phyloP scores from a whole-genome alignment of 2,113 vertebrate genomes.

The Erinaceus europaeus region DNA sequence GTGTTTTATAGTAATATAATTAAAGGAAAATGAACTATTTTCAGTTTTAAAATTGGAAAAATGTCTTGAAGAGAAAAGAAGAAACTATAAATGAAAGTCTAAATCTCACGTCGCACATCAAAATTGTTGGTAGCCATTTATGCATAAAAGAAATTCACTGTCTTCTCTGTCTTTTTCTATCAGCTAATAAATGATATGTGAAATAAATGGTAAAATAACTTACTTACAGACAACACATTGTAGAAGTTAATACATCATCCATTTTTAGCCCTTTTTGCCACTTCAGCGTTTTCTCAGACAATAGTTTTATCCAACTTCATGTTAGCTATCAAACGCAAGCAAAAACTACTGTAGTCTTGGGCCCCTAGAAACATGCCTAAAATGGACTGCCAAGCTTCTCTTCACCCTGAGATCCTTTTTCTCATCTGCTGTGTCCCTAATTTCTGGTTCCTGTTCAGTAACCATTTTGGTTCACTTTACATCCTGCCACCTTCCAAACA shows the following conservation, averaged over 20 bases:
- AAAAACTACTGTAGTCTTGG: no score
- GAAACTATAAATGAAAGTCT: background rate
- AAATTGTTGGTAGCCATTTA: background rate
- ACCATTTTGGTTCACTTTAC: no score
- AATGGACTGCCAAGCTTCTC: no score
- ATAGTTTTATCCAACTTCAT: no score
- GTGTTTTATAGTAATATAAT: background rate
- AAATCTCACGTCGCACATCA: background rate
- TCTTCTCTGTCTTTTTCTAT: background rate
- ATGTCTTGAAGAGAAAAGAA: background rate
- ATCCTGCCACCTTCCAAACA: no score
- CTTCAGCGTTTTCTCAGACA: no score
- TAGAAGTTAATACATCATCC: background rate
- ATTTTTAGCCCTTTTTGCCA: no score
- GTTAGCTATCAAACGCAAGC: no score
- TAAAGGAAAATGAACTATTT: background rate
- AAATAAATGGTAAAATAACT: conserved; percentile 4
- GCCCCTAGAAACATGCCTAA: no score
- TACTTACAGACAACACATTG: background rate
- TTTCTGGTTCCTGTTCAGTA: no score
- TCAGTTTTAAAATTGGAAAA: background rate
- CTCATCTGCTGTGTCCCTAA: no score
- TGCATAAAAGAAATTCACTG: background rate
- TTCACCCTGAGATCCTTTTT: no score
- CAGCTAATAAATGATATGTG: background rate